A percentile compares a stretch with the other conserved stretches of the same genome.
These are phyloP conservation scores for Pectinophora gossypiella DNA, from an alignment of 1,140 invertebrate species.

Conservation along the genomic window DNA sequence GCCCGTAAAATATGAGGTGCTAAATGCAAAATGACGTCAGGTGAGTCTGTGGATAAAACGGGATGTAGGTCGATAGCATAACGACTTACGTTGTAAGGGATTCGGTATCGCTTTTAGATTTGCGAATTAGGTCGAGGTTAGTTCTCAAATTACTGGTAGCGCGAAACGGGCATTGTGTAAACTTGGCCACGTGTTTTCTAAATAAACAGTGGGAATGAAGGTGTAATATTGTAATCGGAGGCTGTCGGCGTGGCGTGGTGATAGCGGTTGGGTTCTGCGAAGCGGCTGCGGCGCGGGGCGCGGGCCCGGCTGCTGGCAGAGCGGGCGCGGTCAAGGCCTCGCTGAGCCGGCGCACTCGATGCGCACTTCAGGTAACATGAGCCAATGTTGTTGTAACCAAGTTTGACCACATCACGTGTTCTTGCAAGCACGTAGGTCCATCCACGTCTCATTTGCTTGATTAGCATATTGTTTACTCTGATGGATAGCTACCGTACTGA, in stretches of 20 bases:
- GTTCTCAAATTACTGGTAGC: not conserved
- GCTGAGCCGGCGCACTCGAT: conserved; percentile 35
- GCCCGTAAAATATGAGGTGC: conserved; percentile 8
- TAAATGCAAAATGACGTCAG: not conserved
- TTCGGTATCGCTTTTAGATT: not conserved
- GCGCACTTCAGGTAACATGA: conserved; percentile 41
- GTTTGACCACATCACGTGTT: not conserved
- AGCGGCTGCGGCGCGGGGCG: conserved; percentile 31
- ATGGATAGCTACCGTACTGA: too few species aligned
- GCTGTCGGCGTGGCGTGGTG: conserved; percentile 14
- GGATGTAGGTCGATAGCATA: not conserved
- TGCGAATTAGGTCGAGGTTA: conserved; percentile 11
- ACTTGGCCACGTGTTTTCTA: conserved; percentile 12
- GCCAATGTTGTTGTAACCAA: conserved; percentile 24
- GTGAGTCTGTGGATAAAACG: not conserved
- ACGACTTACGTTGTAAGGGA: too few species aligned
- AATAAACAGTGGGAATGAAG: conserved; percentile 24
- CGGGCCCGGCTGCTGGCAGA: conserved; percentile 15
- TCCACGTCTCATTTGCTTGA: too few species aligned
- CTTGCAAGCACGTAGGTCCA: too few species aligned
- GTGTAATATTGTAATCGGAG: conserved; percentile 38
- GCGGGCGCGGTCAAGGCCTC: conserved; percentile 53
- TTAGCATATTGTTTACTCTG: too few species aligned
- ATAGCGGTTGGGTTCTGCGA: conserved; percentile 36
- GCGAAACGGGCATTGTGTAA: conserved; percentile 12